Base-by-base conservation (phyloP, 2,113 vertebrate genomes). In the Pyxicephalus adspersus region DNA sequence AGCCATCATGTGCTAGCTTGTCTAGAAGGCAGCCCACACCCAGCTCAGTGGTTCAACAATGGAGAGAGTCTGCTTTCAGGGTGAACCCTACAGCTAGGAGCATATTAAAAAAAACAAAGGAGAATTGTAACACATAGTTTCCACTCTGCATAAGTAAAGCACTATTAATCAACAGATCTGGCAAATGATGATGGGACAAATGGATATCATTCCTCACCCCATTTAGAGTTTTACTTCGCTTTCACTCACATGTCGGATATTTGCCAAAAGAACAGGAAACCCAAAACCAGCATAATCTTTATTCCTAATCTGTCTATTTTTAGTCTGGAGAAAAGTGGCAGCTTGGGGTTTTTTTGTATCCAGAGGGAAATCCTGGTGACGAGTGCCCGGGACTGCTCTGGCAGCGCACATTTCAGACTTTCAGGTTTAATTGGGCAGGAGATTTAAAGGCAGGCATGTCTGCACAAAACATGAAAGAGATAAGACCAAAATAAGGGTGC, bases 81-180 rank as follows among this genome's bases (percentile, higher is more conserved):
- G 78, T 23, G 38, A 63, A 7, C 79, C 79, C 68, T 45, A 28
- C 45, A 81, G 68, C 79, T 23, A 29, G 54, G 29, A 63, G 61
- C 31, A 22, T 13, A 45, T 80, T 80, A 60, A 61, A 20, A n/a
- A n/a, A 58, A 76, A 64, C 78, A 22, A 65, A 65, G 78, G 23
- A 29, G 52, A 55, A 64, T 81, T 81, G 60, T 63, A 73, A 38
- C 60, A 65, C 68, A 80, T 71, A 78, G 9, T 73, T 81, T 81
- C 60, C 68, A 64, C 16, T 19, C 25, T 72, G 57, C 68, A 81
- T 51, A 50, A 71, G 66, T 45, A 64, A 60, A 64, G 60, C 8
- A 4, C 58, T 28, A 72, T 80, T 72, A 80, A 72, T 72, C 78
- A 80, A 17, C 57, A 64, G 57, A 26, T 45, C 23, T 72, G 19